Base-by-base conservation (phyloP, 2,888 invertebrate species). In the Prosopocoilus inquinatus region DNA sequence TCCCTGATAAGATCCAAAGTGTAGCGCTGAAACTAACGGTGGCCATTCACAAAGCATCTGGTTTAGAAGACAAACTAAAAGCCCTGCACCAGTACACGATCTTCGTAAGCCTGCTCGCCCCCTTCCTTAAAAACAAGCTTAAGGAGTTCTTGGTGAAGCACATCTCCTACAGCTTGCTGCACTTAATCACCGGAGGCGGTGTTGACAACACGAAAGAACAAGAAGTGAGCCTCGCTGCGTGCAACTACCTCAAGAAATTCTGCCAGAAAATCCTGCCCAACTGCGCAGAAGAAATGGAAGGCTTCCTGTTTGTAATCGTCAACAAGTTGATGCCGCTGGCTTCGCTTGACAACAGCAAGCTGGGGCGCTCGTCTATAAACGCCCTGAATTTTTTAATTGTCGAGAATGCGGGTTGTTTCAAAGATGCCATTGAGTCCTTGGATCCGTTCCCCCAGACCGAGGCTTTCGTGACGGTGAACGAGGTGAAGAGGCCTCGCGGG, bases 131-230 rank as follows among this genome's bases (percentile, higher is more conserved):
- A 2, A 69, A 77, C 45, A 65, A 75, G 1, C 77, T 84, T n/a
- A 80, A 81, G 5, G 73, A 77, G 0, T 85, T 82, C 62, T 68
- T 87, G 9, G 77, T 84, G 36, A 80, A 82, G 63, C 86, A 84
- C 62, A 75, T 82, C 4, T 79, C 81, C 50, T 79, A 81, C 58
- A 81, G 79, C 50, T 70, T 86, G 15, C 70, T 82, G 1, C 77
- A 83, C 62, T 74, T 82, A 1, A 80, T 83, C 1, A 28, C 20
- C 20, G 5, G 20, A 5, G 20, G 20, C 1, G 20, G 20, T 28
- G 80, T 79, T 60, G 56, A 66, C 2, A 69, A 70, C 45, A 74
- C 76, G 47, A 66, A 70, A 13, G 67, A 69, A 8, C 69, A 74
- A 47, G 61, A 68, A 2, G 12, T 71, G 80, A 65, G 74, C 28